Percentiles rank a stretch among this genome's conserved stretches.
Conservation (phyloP, 2,888 invertebrate genomes). For the Sclerodermus sp. region DNA sequence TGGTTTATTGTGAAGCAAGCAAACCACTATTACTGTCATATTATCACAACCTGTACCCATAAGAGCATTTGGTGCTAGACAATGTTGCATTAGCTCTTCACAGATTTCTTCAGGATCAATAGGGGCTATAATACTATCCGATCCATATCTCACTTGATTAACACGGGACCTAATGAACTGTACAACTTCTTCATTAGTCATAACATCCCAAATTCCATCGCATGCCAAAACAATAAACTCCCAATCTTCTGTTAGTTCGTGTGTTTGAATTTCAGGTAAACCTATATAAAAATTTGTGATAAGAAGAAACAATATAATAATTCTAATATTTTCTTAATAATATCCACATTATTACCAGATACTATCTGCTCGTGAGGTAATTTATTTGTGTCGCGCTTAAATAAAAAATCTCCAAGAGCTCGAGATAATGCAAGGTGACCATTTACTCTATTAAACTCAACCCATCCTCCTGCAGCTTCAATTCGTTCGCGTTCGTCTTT, state of each 20-base stretch:
- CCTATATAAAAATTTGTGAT: slow-evolving; percentile 63
- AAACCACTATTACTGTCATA: slow-evolving; percentile 94
- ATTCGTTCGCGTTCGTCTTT: slow-evolving; percentile 86
- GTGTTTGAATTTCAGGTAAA: slow-evolving; percentile 86
- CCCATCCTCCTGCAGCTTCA: slow-evolving; percentile 94
- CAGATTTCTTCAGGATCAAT: slow-evolving; percentile 94
- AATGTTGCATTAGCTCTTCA: slow-evolving; percentile 91
- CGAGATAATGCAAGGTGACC: slow-evolving; percentile 95
- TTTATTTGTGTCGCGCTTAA: slow-evolving; percentile 87
- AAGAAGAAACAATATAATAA: not conserved
- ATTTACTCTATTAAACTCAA: slow-evolving; percentile 96
- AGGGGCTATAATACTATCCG: slow-evolving; percentile 62
- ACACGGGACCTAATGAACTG: slow-evolving; percentile 86
- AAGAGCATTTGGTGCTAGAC: slow-evolving; percentile 95
- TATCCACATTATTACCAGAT: slow-evolving; percentile 68
- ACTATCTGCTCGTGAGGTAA: slow-evolving; percentile 94
- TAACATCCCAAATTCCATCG: slow-evolving; percentile 99
- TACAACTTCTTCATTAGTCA: slow-evolving; percentile 92
- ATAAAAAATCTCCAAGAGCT: slow-evolving; percentile 95
- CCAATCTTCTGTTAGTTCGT: slow-evolving; percentile 83
- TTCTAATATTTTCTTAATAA: not conserved
- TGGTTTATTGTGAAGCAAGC: slow-evolving; percentile 67
- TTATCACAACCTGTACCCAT: slow-evolving; percentile 99
- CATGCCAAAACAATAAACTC: slow-evolving; percentile 97
- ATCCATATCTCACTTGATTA: slow-evolving; percentile 27